Evolutionary conservation across 2,113 vertebrate genomes (phyloP).

Genomic region (Mustelus asterias): DNA sequence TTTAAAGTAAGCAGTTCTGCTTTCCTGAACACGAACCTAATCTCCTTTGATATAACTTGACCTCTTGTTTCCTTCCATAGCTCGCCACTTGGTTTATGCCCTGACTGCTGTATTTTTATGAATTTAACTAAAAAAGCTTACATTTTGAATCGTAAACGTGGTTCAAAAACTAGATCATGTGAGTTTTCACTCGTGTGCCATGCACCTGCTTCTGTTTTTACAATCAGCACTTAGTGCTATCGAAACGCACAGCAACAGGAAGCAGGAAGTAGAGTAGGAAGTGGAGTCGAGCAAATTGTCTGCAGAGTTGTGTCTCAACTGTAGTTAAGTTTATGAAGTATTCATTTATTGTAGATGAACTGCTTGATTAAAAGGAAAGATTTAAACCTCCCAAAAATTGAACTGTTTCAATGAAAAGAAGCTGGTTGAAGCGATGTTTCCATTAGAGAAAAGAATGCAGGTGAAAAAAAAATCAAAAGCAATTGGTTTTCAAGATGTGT

Average conservation of each 20-base stretch:
- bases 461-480: not conserved
- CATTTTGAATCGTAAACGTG: not conserved
- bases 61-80: not conserved
- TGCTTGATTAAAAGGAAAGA: not conserved
- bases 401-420: not conserved
- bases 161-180: not conserved
- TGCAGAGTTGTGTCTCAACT: constrained; percentile 14
- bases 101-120: constrained; percentile 21
- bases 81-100: not conserved
- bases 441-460: not conserved
- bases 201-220: constrained; percentile 35
- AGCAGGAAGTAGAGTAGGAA: constrained; percentile 15
- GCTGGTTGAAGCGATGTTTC: not conserved
- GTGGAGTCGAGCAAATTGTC: not conserved
- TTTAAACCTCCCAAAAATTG: not conserved
- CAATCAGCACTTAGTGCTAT: not conserved
- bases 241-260: not conserved
- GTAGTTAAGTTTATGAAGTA: not conserved
- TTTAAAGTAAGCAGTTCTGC: not conserved
- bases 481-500: constrained; percentile 34
- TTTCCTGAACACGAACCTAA: not conserved
- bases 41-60: not conserved
- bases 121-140: not conserved
- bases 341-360: not conserved
- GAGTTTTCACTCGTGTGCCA: not conserved